phyloP scores from a whole-genome alignment of 2,113 vertebrate species.

The Laterallus jamaicensis region DNA sequence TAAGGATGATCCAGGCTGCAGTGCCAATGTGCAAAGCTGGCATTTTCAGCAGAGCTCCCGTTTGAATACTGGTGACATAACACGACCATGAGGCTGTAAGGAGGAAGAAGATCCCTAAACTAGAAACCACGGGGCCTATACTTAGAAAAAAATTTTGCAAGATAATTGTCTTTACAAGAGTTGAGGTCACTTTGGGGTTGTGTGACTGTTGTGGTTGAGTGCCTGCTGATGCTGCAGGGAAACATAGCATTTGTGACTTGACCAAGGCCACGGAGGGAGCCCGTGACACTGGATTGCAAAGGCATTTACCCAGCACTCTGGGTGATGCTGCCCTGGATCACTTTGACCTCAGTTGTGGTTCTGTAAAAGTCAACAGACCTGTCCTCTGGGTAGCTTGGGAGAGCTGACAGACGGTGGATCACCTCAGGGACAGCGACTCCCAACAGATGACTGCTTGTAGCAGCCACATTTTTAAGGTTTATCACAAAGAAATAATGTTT shows the following conservation, averaged over 20 bases:
- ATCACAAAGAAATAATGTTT: background rate
- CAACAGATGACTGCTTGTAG: rapidly evolving
- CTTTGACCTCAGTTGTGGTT: background rate
- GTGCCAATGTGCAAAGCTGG: background rate
- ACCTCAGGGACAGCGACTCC: background rate
- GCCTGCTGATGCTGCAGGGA: slow-evolving; percentile 2
- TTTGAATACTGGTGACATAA: background rate
- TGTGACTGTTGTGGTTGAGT: background rate
- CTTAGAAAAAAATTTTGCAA: background rate
- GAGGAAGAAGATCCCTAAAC: background rate
- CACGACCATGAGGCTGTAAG: background rate
- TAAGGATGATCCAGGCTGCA: background rate
- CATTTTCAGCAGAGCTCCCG: background rate
- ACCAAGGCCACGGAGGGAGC: background rate
- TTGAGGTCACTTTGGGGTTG: background rate
- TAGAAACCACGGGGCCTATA: background rate
- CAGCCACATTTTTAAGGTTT: background rate
- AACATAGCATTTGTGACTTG: background rate
- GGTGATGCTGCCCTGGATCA: background rate
- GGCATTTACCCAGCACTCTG: background rate
- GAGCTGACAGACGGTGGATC: background rate
- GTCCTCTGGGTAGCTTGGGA: background rate
- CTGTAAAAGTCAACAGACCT: background rate
- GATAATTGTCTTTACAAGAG: background rate
- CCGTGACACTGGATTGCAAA: rapidly evolving